A percentile compares a stretch with the other conserved stretches of the same genome.
phyloP scores from a whole-genome alignment of 2,888 invertebrate species.

The Bursaphelenchus okinawaensis region DNA sequence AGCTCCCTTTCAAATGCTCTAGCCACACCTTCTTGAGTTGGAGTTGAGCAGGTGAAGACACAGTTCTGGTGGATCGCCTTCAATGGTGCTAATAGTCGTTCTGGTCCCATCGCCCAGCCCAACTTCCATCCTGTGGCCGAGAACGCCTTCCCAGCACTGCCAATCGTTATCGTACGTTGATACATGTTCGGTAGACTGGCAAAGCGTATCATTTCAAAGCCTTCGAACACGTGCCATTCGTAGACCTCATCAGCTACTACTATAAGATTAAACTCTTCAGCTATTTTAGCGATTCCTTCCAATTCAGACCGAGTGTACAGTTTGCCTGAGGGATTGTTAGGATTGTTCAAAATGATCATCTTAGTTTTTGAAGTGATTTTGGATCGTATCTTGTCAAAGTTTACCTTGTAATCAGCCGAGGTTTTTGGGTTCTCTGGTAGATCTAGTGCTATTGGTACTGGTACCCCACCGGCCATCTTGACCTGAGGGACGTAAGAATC shows the following conservation, averaged over 20 bases:
- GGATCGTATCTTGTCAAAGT: slow-evolving; percentile 72
- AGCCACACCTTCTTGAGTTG: slow-evolving; percentile 74
- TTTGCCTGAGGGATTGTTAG: slow-evolving; percentile 94
- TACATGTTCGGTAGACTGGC: slow-evolving; percentile 92
- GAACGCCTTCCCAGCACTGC: slow-evolving; percentile 87
- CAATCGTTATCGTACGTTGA: slow-evolving; percentile 91
- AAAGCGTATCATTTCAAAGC: slow-evolving; percentile 77
- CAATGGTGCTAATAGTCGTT: slow-evolving; percentile 72
- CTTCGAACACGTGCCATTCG: slow-evolving; percentile 86
- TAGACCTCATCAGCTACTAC: slow-evolving; percentile 95
- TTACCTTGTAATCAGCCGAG: slow-evolving; percentile 83
- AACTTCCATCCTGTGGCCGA: slow-evolving; percentile 79
- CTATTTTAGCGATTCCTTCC: slow-evolving; percentile 73
- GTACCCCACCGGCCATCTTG: slow-evolving; percentile 65
- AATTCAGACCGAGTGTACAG: slow-evolving; percentile 61
- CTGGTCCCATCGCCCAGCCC: slow-evolving; percentile 94
- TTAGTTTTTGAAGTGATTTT: slow-evolving; percentile 84
- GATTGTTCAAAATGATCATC: slow-evolving; percentile 79
- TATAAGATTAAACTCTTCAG: slow-evolving; percentile 83
- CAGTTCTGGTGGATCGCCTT: slow-evolving; percentile 86
- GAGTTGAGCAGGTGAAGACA: slow-evolving; percentile 73
- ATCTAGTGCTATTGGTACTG: slow-evolving; percentile 76
- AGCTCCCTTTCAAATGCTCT: slow-evolving; percentile 80
- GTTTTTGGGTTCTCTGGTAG: slow-evolving; percentile 23
- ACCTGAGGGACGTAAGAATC: slow-evolving; percentile 93